These are phyloP conservation scores for Villa cingulata DNA, from an alignment of 2,888 invertebrate genomes.

Conservation along the genomic window DNA sequence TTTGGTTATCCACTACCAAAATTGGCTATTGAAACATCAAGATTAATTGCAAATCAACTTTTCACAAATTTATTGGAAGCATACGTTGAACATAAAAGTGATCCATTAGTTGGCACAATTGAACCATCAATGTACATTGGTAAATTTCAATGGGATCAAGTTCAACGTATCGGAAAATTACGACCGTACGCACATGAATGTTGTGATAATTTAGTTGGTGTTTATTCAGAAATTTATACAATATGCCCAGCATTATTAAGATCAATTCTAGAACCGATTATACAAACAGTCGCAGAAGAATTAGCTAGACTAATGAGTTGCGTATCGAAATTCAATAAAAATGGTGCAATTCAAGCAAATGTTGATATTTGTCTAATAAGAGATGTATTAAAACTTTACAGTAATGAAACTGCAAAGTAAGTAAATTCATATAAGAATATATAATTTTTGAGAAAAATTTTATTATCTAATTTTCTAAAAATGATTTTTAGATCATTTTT, in stretches of 20 bases:
- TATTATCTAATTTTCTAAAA: too few species aligned
- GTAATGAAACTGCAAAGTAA: slow-evolving; percentile 52
- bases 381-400: slow-evolving; percentile 49
- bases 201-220: slow-evolving; percentile 58
- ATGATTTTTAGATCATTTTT: slow-evolving; percentile 61
- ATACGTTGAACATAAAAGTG: slow-evolving; percentile 80
- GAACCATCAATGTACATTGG: slow-evolving; percentile 94
- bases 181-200: slow-evolving; percentile 82
- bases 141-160: slow-evolving; percentile 70
- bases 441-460: too few species aligned
- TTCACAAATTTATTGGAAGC: slow-evolving; percentile 51
- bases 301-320: slow-evolving; percentile 74
- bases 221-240: slow-evolving; percentile 38
- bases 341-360: slow-evolving; percentile 64
- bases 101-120: slow-evolving; percentile 89
- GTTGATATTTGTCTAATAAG: slow-evolving; percentile 59
- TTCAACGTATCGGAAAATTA: slow-evolving; percentile 63
- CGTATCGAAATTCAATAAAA: slow-evolving; percentile 51
- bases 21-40: slow-evolving; percentile 53
- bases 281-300: slow-evolving; percentile 88
- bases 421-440: too few species aligned
- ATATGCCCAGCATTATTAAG: slow-evolving; percentile 66
- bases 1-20: slow-evolving; percentile 64
- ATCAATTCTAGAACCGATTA: slow-evolving; percentile 58
- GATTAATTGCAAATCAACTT: slow-evolving; percentile 42